Evolutionary conservation across 2,888 invertebrate species (phyloP).

Genomic region (Scrobipalpa atriplicella): DNA sequence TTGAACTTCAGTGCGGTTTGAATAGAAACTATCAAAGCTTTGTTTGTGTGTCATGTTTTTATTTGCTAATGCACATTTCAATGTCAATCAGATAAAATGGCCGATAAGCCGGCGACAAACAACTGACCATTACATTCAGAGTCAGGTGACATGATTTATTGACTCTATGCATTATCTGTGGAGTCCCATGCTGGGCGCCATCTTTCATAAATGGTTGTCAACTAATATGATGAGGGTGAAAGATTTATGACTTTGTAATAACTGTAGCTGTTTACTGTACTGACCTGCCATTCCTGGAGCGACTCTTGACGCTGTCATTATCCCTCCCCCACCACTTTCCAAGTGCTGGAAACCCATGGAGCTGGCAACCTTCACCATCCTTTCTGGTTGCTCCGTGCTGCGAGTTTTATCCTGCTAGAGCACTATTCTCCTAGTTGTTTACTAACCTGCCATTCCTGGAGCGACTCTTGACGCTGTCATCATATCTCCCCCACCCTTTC

Average conservation of each 20-base stretch:
- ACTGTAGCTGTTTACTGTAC: neutral
- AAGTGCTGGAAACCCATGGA: constrained; percentile 64
- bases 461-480: constrained; percentile 63
- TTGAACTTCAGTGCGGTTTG: neutral
- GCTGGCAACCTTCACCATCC: constrained; percentile 60
- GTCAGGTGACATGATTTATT: constrained; percentile 12
- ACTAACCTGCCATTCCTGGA: constrained; percentile 70
- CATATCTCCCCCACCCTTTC: constrained; percentile 61
- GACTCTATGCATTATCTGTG: constrained; percentile 6
- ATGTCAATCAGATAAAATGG: constrained; percentile 13
- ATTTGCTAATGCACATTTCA: constrained; percentile 19
- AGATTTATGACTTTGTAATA: no score
- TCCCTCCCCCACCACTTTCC: constrained; percentile 60
- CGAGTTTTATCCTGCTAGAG: constrained; percentile 57
- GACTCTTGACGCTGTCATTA: constrained; percentile 63
- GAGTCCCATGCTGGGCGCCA: constrained; percentile 1
- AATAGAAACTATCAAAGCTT: neutral
- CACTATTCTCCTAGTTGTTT: no score
- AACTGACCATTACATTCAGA: neutral
- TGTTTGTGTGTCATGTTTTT: constrained; percentile 12
- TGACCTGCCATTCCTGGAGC: constrained; percentile 47
- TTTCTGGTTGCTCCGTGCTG: constrained; percentile 74
- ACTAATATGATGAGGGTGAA: neutral
- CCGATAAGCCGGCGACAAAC: constrained; percentile 16
- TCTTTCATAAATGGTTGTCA: neutral